These are phyloP conservation scores for Numenius phaeopus DNA, from an alignment of 2,797 vertebrate species.

Conservation along the genomic window DNA sequence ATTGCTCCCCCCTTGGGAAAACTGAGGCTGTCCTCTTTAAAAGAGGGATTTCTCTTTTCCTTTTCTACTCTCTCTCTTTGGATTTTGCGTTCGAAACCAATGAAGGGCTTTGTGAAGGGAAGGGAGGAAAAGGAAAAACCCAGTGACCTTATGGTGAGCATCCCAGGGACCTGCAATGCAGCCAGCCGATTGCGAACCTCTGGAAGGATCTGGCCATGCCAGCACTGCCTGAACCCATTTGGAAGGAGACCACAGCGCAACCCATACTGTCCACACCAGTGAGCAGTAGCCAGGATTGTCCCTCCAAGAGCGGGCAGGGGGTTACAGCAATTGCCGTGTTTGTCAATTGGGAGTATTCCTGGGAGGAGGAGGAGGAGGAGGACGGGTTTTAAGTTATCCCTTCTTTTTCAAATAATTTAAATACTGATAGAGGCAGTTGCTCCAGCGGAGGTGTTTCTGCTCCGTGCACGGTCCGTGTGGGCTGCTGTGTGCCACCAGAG, in stretches of 20 bases:
- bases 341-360: neutral
- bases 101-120: neutral
- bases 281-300: neutral
- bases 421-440: neutral
- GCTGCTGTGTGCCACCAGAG: neutral
- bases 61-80: neutral
- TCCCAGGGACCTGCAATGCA: neutral
- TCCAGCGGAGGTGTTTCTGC: neutral
- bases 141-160: neutral
- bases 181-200: neutral
- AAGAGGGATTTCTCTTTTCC: neutral
- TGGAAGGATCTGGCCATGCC: neutral
- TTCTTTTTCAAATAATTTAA: neutral
- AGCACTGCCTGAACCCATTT: neutral
- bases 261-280: too few relatives aligned
- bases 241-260: neutral
- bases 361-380: neutral
- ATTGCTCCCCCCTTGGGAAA: neutral
- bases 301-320: neutral
- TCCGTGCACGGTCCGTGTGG: neutral
- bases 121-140: neutral
- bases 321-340: neutral
- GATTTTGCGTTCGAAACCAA: neutral
- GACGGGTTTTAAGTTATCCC: neutral
- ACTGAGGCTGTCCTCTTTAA: neutral